Base-by-base conservation (phyloP, 2,888 invertebrate genomes). In the Ellobium chinense region DNA sequence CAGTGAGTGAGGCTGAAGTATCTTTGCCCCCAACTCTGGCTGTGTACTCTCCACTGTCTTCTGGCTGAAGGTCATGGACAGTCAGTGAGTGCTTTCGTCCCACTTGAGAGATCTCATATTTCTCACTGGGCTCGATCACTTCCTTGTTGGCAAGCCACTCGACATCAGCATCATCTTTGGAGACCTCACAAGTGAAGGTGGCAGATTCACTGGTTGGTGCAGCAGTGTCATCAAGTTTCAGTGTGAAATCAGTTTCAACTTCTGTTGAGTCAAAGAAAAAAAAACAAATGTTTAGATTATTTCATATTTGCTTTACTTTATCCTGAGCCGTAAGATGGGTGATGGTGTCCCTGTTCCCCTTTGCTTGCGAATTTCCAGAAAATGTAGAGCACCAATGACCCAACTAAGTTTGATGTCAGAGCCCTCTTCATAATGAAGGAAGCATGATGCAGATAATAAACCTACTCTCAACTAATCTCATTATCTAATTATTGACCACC, bases 231-330 rank as follows among this genome's bases (percentile, higher is more conserved):
- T 96, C 94, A 90, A 98, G 94, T 77, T 96, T 95, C 34, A 95
- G 95, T 79, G 96, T 96, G 83, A 98, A 97, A 94, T 98, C 97
- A 1, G 98, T 97, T 82, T 98, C 97, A 84, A 98, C 93, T 94
- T 98, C 95, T 82, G 1, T 36, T 34, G 29, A 18, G 31, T 1
- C 27, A 27, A 24, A 18, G 21, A 66, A 37, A n/a, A 65, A 56
- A 63, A 46, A 39, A 65, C 9, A 62, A 3, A n/a, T 34, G 54
- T 46, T 31, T 12, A n/a, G n/a, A n/a, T n/a, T n/a, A n/a, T n/a
- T n/a, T n/a, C n/a, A n/a, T n/a, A n/a, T n/a, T n/a, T n/a, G n/a
- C n/a, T n/a, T n/a, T n/a, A n/a, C n/a, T n/a, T n/a, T n/a, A n/a
- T n/a, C n/a, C n/a, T n/a, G n/a, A n/a, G n/a, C n/a, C n/a, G n/a